Percentiles rank a stretch among this genome's conserved stretches.
These are phyloP conservation scores for Cinara cedri DNA, from an alignment of 2,888 invertebrate genomes.

Conservation along the genomic window DNA sequence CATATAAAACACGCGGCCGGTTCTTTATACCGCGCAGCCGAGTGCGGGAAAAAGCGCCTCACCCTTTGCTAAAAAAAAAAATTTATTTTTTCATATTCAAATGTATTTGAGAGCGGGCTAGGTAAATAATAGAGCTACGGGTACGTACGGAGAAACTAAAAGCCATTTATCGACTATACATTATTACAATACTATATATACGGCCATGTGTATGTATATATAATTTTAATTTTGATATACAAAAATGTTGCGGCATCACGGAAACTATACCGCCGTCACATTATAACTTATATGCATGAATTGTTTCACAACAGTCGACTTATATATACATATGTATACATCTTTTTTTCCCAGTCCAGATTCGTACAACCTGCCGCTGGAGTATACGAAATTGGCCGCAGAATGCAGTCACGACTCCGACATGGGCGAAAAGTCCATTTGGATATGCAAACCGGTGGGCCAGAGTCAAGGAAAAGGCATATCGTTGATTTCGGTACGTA, in stretches of 20 bases:
- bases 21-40: constrained; percentile 10
- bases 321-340: too few relatives aligned
- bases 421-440: constrained; percentile 68
- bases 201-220: neutral
- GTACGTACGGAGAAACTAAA: neutral
- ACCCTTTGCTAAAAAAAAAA: neutral
- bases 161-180: constrained; percentile 4
- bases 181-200: neutral
- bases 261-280: neutral
- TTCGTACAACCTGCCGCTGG: constrained; percentile 81
- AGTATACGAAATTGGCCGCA: constrained; percentile 82
- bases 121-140: too few relatives aligned
- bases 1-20: constrained; percentile 36
- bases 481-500: constrained; percentile 76
- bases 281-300: neutral
- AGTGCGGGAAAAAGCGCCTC: neutral
- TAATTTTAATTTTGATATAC: neutral
- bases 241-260: constrained; percentile 9
- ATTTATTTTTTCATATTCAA: constrained; percentile 23
- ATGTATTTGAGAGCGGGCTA: constrained; percentile 5
- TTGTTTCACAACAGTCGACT: neutral
- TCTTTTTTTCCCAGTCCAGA: constrained; percentile 68
- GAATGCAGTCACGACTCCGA: constrained; percentile 70
- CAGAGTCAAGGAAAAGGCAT: constrained; percentile 85
- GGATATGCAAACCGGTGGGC: constrained; percentile 89